These are phyloP conservation scores for Paratrypauchen microcephalus DNA, from an alignment of 2,797 vertebrate species.

Conservation along the genomic window DNA sequence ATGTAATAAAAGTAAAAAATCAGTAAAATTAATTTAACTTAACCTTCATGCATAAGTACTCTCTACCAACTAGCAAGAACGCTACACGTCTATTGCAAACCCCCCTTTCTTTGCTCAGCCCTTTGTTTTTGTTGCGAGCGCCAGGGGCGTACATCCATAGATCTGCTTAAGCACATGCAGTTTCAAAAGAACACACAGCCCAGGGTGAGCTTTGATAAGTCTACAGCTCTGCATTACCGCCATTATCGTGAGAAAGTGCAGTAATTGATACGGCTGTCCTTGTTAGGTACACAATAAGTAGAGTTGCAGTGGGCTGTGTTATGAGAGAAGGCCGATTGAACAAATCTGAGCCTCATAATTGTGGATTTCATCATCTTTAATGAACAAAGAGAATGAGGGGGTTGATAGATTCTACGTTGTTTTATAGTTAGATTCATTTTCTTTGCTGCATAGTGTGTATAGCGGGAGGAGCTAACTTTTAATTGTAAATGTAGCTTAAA, in stretches of 20 bases:
- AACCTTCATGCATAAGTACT: background rate
- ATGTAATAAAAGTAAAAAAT: background rate
- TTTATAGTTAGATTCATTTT: background rate
- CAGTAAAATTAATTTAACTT: background rate
- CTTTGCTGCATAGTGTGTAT: background rate
- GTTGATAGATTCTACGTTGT: background rate
- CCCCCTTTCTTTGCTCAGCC: background rate
- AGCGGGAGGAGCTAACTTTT: background rate
- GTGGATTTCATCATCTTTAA: slow-evolving; percentile 40
- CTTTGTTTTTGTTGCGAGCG: background rate
- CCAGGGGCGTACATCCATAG: slow-evolving; percentile 35
- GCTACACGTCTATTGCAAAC: background rate
- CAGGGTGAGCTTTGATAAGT: slow-evolving; percentile 38
- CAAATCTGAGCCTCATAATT: slow-evolving; percentile 47
- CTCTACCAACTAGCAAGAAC: background rate
- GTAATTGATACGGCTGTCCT: slow-evolving; percentile 48
- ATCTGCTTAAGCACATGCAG: slow-evolving; percentile 23
- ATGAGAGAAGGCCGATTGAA: slow-evolving; percentile 51
- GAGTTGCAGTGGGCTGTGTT: slow-evolving; percentile 30
- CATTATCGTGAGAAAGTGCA: slow-evolving; percentile 40
- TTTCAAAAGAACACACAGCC: slow-evolving; percentile 25
- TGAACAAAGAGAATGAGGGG: slow-evolving; percentile 21
- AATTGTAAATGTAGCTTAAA: background rate
- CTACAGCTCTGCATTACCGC: slow-evolving; percentile 36
- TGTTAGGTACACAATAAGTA: slow-evolving; percentile 53